Conservation (phyloP, 2,113 vertebrate species). For the Scortum barcoo region DNA sequence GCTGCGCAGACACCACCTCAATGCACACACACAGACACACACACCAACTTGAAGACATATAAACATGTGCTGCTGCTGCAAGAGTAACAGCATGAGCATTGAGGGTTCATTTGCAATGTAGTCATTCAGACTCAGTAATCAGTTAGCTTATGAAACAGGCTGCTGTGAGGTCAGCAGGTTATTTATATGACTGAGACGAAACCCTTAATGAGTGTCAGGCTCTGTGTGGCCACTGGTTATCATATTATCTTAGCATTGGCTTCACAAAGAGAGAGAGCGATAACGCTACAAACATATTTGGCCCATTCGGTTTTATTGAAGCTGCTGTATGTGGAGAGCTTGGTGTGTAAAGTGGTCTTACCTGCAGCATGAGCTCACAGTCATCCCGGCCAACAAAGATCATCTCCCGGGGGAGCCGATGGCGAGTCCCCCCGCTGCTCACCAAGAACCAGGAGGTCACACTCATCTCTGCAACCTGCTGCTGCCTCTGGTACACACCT, state of each 20-base stretch:
- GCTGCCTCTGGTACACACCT: constrained; percentile 54
- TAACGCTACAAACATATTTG: neutral
- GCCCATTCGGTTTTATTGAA: neutral
- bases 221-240: constrained; percentile 3
- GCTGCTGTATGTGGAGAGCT: neutral
- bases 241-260: neutral
- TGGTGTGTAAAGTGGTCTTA: constrained; percentile 71
- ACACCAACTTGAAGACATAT: constrained; percentile 7
- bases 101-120: neutral
- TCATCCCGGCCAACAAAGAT: constrained; percentile 99
- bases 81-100: neutral
- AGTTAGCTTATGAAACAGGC: constrained; percentile 10
- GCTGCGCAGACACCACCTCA: constrained; percentile 37
- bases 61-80: constrained; percentile 18
- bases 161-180: neutral
- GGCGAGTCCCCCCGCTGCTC: constrained; percentile 97
- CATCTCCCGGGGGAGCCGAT: constrained; percentile 98
- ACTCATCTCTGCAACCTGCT: constrained; percentile 90
- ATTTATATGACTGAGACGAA: constrained; percentile 9
- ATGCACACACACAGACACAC: constrained; percentile 16
- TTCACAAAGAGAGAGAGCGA: neutral
- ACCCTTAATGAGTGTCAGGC: constrained; percentile 7
- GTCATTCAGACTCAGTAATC: neutral
- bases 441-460: constrained; percentile 99
- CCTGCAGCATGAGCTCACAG: constrained; percentile 99